Percentiles rank a stretch among this genome's conserved stretches.
These are phyloP conservation scores for Macrotus californicus DNA, from an alignment of 2,113 vertebrate genomes.

Conservation along the genomic window DNA sequence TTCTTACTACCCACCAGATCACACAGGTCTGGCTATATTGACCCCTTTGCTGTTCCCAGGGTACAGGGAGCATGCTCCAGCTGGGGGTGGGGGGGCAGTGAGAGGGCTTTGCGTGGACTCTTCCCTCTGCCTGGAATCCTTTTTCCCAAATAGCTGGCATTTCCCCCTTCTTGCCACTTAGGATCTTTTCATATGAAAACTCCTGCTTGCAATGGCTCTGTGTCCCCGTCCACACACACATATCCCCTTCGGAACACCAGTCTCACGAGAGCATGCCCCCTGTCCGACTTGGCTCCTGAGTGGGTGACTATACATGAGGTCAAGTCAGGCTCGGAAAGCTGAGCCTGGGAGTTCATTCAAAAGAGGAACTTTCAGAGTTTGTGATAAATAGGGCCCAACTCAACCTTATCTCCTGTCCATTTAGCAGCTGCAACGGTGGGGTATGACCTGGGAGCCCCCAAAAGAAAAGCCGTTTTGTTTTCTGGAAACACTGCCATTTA, in stretches of 20 bases:
- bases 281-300: neutral
- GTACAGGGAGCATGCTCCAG: neutral
- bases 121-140: neutral
- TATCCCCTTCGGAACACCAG: too few species aligned
- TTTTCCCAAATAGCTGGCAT: neutral
- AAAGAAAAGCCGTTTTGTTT: neutral
- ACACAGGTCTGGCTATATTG: neutral
- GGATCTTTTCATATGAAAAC: neutral
- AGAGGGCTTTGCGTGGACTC: neutral
- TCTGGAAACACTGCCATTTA: neutral
- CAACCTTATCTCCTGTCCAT: neutral
- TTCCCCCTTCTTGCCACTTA: neutral
- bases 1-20: neutral
- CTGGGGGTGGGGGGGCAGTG: too few species aligned
- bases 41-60: neutral
- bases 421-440: neutral
- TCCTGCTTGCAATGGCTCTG: neutral
- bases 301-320: neutral
- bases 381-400: neutral
- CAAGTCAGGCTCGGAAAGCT: neutral
- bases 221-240: accelerated
- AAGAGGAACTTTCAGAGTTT: neutral
- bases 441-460: neutral
- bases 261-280: neutral
- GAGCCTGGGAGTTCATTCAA: neutral